Base-by-base conservation (phyloP, 1,140 invertebrate genomes). In the Drosophila rufa region DNA sequence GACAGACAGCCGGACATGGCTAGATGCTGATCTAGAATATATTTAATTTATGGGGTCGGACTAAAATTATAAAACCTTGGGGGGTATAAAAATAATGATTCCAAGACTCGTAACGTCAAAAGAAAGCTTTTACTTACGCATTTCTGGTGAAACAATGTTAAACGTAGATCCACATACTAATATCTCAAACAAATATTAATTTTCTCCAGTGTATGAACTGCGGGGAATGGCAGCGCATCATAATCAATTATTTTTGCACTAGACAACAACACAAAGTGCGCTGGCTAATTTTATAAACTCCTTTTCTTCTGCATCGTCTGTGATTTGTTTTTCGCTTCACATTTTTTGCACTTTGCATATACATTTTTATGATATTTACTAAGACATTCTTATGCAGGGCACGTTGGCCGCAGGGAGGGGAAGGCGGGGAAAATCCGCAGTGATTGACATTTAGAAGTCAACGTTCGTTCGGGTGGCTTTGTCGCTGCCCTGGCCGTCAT, bases 381-480 rank as follows among this genome's bases (percentile, higher is more conserved):
- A 85, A 85, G 79, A 74, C 56, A 74, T 85, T 84, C 65, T 80
- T 82, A 86, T 86, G 79, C 82, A 75, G 53, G 55, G 51, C 82
- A 81, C 82, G 82, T 82, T 61, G 62, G 17, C 55, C 58, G 38
- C 17, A 8, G 46, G 33, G 4, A 11, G 4, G 4, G 12, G 1
- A 30, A 27, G 12, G n/a, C 25, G 48, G 33, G 57, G 75, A 65
- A 55, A 55, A 57, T 47, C 59, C 30, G 69, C 82, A 68, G 69
- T 86, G 82, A 86, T 86, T 86, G 82, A 86, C 82, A 86, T 86
- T 86, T 86, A 86, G 79, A 86, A 86, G 82, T 86, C 82, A 86
- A 86, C 70, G 82, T 68, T 86, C 82, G 82, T 65, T 86, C 82
- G 82, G 57, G 47, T 76, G 60, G 80, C 64, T 56, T 62, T 56